These are phyloP conservation scores for Magallana angulata DNA, from an alignment of 1,140 invertebrate genomes.

Conservation along the genomic window DNA sequence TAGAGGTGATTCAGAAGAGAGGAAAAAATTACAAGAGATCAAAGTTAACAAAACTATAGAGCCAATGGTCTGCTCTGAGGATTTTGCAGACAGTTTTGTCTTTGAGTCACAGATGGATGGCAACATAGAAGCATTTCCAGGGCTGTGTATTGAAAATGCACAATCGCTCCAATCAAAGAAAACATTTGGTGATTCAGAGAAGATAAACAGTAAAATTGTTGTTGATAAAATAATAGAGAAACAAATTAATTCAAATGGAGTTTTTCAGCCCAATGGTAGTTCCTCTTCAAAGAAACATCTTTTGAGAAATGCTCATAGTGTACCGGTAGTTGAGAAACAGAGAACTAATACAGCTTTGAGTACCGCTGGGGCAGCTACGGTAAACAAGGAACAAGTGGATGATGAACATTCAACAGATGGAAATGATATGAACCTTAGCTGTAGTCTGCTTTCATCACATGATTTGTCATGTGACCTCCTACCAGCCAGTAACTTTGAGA, in stretches of 20 bases:
- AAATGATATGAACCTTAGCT: constrained; percentile 35
- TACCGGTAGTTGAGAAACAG: no score
- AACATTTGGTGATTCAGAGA: not conserved
- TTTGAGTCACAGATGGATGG: constrained; percentile 68
- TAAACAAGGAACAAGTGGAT: not conserved
- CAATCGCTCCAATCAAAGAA: no score
- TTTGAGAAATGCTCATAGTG: not conserved
- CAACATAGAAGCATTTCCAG: not conserved
- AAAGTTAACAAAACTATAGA: not conserved
- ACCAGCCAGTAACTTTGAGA: constrained; percentile 74
- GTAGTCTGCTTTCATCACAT: constrained; percentile 35
- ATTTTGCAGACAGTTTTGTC: constrained; percentile 68
- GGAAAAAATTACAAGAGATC: not conserved
- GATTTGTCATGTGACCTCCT: constrained; percentile 62
- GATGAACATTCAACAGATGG: not conserved
- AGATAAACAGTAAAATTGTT: not conserved
- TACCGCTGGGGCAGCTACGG: not conserved
- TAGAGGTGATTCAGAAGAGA: not conserved
- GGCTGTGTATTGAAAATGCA: not conserved
- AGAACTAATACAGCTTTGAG: no score
- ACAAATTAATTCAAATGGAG: not conserved
- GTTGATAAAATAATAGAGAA: not conserved
- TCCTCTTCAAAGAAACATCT: not conserved
- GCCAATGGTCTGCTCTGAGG: constrained; percentile 39
- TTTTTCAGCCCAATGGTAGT: not conserved